Evolutionary conservation across 2,113 vertebrate genomes (phyloP), one percentile per base, ranked within the genome.

Genomic region (Nerophis lumbriciformis): DNA sequence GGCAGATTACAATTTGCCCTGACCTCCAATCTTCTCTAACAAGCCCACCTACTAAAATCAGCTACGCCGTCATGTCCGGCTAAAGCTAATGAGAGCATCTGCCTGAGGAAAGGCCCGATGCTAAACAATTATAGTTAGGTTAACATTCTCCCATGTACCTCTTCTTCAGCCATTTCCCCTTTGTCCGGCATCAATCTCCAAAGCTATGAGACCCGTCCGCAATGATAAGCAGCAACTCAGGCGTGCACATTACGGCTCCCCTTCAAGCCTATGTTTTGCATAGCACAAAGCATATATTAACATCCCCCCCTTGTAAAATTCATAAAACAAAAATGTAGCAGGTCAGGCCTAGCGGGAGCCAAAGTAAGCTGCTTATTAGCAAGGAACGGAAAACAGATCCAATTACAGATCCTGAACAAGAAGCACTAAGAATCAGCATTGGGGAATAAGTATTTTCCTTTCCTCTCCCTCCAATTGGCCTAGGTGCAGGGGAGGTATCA

Each of bases 351-450:
- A 92, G 92, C 91, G 97, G 97, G 97, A 98, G 90, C 94, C 90
- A 92, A 93, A 98, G 95, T 98, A 98, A 98, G 97, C 94, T 96
- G 94, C 97, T 99, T 99, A 99, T 99, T 98, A 98, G 94, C 95
- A 94, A 94, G 93, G 94, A 96, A 94, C 94, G 88, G 94, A 96
- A 99, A 98, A 95, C 94, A 93, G 94, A 92, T 91, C 97, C 97
- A 99, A 99, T 99, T 98, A 99, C 95, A 95, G 94, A 93, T 94
- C 92, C 92, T 87, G 93, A 93, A 93, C 92, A 93, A 94, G 93
- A 91, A 95, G 92, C 92, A 90, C 92, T 94, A 92, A 93, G 93
- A 93, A 95, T 94, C 91, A 93, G 93, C 93, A 78, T 89, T 66
- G 84, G 95, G 95, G 94, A 97, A 95, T 95, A 98, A 94, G 95